Evolutionary conservation across 2,113 vertebrate species (phyloP), one percentile per base, ranked within the genome.

Genomic region (zebrafish (Danio rerio)): DNA sequence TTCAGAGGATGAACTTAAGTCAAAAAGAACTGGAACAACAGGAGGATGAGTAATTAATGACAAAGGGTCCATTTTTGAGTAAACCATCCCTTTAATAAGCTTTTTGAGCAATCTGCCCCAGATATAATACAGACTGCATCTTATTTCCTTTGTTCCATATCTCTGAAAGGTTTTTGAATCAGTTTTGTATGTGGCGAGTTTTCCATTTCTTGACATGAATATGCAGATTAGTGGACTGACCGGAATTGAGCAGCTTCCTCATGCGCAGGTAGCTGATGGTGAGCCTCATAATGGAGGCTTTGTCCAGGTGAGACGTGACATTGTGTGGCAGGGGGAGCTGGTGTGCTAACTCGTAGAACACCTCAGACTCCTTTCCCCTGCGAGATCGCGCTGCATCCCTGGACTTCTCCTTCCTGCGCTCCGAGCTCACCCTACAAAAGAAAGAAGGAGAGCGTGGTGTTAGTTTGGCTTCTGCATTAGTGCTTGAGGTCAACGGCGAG

Each of bases 251-350:
- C 73, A 87, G 55, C 56, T 87, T 84, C 43, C 97, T 96, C 94
- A 98, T 96, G 86, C 96, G 96, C 89, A 99, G 90, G 90, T 99
- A 99, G 89, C 98, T 99, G 79, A 98, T 98, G 75, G 97, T 96
- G 70, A 99, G 95, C 74, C 98, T 94, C 92, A 99, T 99, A 40
- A 99, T 97, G 81, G 98, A 99, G 4, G 98, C 97, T 88, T 99
- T 99, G 93, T 99, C 98, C 86, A 99, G 94, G 90, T 98, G 96
- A 0, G 97, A 96, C 9, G 95, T 98, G 86, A 98, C 96, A 2
- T 96, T 97, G 81, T 98, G 97, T 3, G 98, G 97, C 71, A 99
- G 92, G 16, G 98, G 98, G 92, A 99, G 89, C 93, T 98, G 95
- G 85, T 97, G 95, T 45, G 97, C 97, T 81, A 99, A 95, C 85